These are phyloP conservation scores for Drosophila formosana DNA, from an alignment of 2,888 invertebrate genomes.

Conservation along the genomic window DNA sequence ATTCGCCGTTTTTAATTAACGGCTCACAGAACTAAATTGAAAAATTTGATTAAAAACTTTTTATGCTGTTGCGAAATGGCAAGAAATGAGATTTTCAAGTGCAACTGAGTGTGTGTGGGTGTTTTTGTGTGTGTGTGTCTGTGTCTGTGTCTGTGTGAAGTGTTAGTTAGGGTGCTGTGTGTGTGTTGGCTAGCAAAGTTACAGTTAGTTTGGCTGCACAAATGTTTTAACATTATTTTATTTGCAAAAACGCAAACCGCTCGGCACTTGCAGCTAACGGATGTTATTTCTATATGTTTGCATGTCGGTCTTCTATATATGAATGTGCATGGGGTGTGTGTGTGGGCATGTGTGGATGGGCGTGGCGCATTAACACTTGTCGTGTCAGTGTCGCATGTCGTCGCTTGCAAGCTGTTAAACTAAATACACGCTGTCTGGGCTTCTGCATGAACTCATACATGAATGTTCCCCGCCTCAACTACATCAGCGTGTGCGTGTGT, in stretches of 20 bases:
- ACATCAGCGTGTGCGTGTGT: constrained; percentile 1
- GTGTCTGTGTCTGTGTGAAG: constrained; percentile 28
- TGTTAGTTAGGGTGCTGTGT: constrained; percentile 33
- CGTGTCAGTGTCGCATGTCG: constrained; percentile 79
- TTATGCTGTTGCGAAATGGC: constrained; percentile 44
- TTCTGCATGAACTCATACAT: constrained; percentile 68
- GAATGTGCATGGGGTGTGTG: constrained; percentile 22
- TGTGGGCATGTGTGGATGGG: constrained; percentile 46
- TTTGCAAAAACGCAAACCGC: constrained; percentile 59
- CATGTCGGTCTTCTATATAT: constrained; percentile 12
- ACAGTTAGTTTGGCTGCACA: constrained; percentile 75
- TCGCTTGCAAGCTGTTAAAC: constrained; percentile 75
- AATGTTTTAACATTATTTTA: constrained; percentile 77
- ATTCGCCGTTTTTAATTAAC: constrained; percentile 74
- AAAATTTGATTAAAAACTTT: constrained; percentile 80
- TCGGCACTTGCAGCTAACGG: constrained; percentile 48
- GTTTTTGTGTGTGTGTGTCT: constrained; percentile 6
- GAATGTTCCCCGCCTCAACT: constrained; percentile 50
- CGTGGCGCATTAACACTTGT: constrained; percentile 78
- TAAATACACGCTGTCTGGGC: constrained; percentile 76
- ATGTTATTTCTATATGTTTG: constrained; percentile 20
- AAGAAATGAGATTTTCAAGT: constrained; percentile 72
- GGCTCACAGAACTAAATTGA: constrained; percentile 74
- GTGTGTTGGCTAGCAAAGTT: constrained; percentile 56
- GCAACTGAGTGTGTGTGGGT: constrained; percentile 39